Percentiles rank a stretch among this genome's conserved stretches.
Conservation (phyloP, 2,797 vertebrate species). For the Prunella strophiata region DNA sequence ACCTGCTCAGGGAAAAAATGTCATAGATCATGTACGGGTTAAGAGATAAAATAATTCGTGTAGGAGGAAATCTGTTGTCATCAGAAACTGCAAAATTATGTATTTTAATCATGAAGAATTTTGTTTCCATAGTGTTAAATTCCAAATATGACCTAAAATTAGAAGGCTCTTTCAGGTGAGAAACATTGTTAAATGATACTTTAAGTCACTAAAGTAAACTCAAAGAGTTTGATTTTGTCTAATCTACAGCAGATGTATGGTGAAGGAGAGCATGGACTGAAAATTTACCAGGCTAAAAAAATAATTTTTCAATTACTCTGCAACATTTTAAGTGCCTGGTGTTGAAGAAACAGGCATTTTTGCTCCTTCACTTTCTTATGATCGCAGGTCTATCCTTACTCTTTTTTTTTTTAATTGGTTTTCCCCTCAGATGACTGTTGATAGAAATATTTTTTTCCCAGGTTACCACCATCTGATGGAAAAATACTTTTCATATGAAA, state of each 20-base stretch:
- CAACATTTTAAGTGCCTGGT: background rate
- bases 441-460: background rate
- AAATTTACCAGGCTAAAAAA: background rate
- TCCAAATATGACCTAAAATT: background rate
- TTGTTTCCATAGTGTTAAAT: background rate
- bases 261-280: background rate
- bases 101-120: background rate
- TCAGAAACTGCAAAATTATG: background rate
- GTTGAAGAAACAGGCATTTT: background rate
- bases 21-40: background rate
- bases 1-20: background rate
- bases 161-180: background rate
- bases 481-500: background rate
- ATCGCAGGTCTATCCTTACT: background rate
- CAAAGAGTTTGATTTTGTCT: background rate
- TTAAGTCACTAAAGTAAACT: background rate
- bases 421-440: background rate
- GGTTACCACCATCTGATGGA: background rate
- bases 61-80: background rate
- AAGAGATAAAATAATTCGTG: background rate
- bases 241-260: background rate
- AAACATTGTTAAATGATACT: background rate
- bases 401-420: background rate
- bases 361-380: background rate
- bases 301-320: background rate